Evolutionary conservation across 2,113 vertebrate genomes (phyloP).

Genomic region (Mobula birostris): DNA sequence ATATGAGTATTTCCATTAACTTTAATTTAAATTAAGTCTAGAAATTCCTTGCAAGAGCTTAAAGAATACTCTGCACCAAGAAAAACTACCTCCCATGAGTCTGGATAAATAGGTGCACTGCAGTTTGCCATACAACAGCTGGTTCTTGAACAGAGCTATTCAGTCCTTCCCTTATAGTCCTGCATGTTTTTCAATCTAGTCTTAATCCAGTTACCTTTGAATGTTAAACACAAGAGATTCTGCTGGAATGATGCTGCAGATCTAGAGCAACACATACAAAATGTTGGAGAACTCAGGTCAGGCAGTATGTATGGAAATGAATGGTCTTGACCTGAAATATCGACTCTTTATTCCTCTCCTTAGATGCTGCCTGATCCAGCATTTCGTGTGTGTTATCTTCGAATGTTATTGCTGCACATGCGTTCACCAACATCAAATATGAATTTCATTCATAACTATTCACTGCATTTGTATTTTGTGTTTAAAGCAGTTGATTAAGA

Average conservation of each 20-base stretch:
- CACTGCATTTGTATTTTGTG: background rate
- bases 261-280: too few relatives aligned
- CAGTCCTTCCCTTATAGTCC: background rate
- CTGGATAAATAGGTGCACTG: background rate
- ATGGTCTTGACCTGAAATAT: too few relatives aligned
- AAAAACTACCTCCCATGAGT: background rate
- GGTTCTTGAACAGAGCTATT: background rate
- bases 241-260: too few relatives aligned
- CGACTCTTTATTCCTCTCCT: too few relatives aligned
- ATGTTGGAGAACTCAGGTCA: too few relatives aligned
- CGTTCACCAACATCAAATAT: background rate
- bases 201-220: background rate
- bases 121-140: background rate
- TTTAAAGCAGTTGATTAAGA: background rate
- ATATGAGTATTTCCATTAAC: background rate
- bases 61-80: background rate
- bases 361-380: too few relatives aligned
- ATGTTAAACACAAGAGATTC: background rate
- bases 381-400: background rate
- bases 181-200: background rate
- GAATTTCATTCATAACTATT: background rate
- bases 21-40: background rate
- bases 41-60: background rate
- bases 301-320: too few relatives aligned
- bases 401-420: background rate